Percentiles rank a stretch among this genome's conserved stretches.
Conservation (phyloP, 2,113 vertebrate species). For the Hypocryptadius cinnamomeus region DNA sequence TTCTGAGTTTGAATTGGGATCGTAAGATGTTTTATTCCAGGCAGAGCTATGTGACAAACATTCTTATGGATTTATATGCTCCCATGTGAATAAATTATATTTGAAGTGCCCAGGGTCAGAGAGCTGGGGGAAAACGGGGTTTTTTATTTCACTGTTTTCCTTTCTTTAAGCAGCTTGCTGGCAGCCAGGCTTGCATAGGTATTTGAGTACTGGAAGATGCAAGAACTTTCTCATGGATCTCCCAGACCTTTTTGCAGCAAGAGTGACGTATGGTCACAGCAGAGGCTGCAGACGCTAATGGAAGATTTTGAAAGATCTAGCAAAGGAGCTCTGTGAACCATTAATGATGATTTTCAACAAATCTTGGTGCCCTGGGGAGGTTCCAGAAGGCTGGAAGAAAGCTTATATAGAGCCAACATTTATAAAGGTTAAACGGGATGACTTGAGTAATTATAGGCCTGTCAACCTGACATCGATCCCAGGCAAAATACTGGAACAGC, state of each 20-base stretch:
- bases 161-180: neutral
- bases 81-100: neutral
- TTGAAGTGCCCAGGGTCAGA: neutral
- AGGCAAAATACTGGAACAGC: conserved; percentile 63
- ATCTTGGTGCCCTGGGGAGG: conserved; percentile 51
- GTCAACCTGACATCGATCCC: conserved; percentile 61
- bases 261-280: neutral
- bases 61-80: neutral
- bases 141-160: neutral
- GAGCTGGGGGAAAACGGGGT: neutral
- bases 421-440: conserved; percentile 60
- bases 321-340: conserved; percentile 33
- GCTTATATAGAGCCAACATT: conserved; percentile 55
- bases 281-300: neutral
- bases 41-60: neutral
- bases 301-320: conserved; percentile 36
- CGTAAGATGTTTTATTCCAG: neutral
- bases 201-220: neutral
- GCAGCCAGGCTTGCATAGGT: neutral
- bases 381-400: conserved; percentile 49
- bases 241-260: neutral
- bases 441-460: conserved; percentile 59
- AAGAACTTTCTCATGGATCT: neutral
- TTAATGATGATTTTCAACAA: conserved; percentile 50
- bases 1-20: neutral